Percentiles rank a stretch among this genome's conserved stretches.
Conservation (phyloP, 2,888 invertebrate species). For the Lycaena phlaeas region DNA sequence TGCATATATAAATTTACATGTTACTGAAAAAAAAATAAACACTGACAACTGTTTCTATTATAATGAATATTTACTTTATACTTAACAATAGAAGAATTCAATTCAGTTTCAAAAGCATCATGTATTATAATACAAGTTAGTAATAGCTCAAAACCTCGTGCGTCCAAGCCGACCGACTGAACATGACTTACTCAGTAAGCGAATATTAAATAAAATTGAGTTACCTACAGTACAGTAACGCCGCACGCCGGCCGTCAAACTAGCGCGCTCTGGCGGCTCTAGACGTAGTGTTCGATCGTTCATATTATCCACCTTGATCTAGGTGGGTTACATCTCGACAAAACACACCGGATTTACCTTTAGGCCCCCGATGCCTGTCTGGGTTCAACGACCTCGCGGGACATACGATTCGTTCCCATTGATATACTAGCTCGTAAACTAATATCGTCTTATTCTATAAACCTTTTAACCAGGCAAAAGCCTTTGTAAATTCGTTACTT, state of each 20-base stretch:
- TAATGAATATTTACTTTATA: constrained; percentile 67
- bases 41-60: constrained; percentile 68
- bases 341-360: background rate
- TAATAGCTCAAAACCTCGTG: constrained; percentile 57
- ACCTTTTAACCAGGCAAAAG: constrained; percentile 2
- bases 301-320: too few species aligned
- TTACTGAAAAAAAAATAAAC: constrained; percentile 64
- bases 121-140: constrained; percentile 68
- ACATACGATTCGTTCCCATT: background rate
- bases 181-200: constrained; percentile 64
- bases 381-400: background rate
- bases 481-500: constrained; percentile 2
- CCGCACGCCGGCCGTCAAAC: constrained; percentile 20
- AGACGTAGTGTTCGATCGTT: too few species aligned
- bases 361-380: background rate
- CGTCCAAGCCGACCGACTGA: constrained; percentile 54
- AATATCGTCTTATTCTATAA: constrained; percentile 6
- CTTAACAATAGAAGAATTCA: constrained; percentile 67
- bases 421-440: constrained; percentile 5
- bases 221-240: constrained; percentile 33
- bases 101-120: constrained; percentile 68
- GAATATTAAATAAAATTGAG: constrained; percentile 55
- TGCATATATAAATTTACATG: constrained; percentile 60
- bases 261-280: too few species aligned
- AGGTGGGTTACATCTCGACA: background rate